Base-by-base conservation (phyloP, 2,113 vertebrate genomes). In the Halichoeres trimaculatus region DNA sequence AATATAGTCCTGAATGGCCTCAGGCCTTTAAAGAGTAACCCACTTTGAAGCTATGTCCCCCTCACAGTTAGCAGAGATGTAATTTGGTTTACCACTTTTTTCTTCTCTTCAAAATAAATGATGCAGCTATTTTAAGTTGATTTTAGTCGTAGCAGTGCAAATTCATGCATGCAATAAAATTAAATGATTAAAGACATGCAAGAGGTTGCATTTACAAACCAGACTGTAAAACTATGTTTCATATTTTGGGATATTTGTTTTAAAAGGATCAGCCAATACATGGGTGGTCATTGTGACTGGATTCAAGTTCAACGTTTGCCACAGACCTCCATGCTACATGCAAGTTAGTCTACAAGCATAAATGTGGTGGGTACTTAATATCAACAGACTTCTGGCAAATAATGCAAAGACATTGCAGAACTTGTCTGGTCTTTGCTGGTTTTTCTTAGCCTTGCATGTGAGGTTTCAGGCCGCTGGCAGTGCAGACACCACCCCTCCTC, bases 401-500 rank as follows among this genome's bases (percentile, higher is more conserved):
- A 63, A 66, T 17, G 62, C 53, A 22, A 13, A 57, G 36, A 30
- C 35, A 56, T 38, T 41, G 0, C 12, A 58, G 11, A 48, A 54
- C 50, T 23, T 56, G 35, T n/a, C 9, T 12, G 55, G 43, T 45
- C 22, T 24, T 40, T 24, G 52, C 7, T 56, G 58, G 24, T 12
- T 64, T 30, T 76, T 76, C 45, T 71, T 40, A 65, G 54, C 53
- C 48, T 13, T 36, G 40, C 19, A 61, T 69, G 61, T 72, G 60
- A 68, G 76, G 35, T 74, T 79, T 58, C n/a, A 70, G 76, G 86
- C 80, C 86, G 74, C 73, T 74, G 77, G 84, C 87, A 78, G 53
- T 40, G 78, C 30, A 87, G 81, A 78, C 86, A 87, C 86, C 83
- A 84, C 86, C 88, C 84, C 86, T 72, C 84, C 85, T 84, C 83